Base-by-base conservation (phyloP, 2,888 invertebrate species). In the Plutella xylostella region DNA sequence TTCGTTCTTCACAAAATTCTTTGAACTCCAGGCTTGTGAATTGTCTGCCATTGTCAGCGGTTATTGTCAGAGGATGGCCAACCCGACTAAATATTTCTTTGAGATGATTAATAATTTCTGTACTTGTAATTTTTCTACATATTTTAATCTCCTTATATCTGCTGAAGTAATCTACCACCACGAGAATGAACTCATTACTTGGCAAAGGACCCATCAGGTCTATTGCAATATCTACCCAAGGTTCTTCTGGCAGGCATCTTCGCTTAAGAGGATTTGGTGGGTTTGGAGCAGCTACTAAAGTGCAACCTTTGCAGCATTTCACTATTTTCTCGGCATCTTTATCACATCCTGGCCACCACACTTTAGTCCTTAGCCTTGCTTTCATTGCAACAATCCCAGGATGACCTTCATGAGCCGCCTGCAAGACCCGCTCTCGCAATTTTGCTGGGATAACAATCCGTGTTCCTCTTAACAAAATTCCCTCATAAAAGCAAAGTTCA, bases 291-390 rank as follows among this genome's bases (percentile, higher is more conserved):
- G 46, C 43, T 0, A 58, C 55, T 5, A 55, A n/a, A 2, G 47
- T 53, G 30, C 55, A 59, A 0, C 54, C 47, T 41, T 49, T 51
- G 37, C 55, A 56, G 4, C n/a, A 2, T 45, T 49, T 55, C 1
- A 49, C 46, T 0, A 47, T 2, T 11, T 33, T 42, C 45, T 55
- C 53, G 0, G 47, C 56, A 21, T 63, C 63, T 43, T 50, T 54
- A 45, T 69, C 65, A 5, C 57, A 55, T 40, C 51, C 56, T 7
- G 63, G 62, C 63, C 67, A 68, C 63, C 65, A 68, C 3, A 66
- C 68, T 52, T 68, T 68, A 1, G 60, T 54, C 4, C 68, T 41
- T 1, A 68, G 44, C 11, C 64, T 47, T 4, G 50, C 47, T 44
- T 68, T 68, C 63, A 68, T 68, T 0, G 57, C 51, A 0, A 58